Evolutionary conservation across 2,113 vertebrate species (phyloP).

Genomic region (Pachypanchax playfairii): DNA sequence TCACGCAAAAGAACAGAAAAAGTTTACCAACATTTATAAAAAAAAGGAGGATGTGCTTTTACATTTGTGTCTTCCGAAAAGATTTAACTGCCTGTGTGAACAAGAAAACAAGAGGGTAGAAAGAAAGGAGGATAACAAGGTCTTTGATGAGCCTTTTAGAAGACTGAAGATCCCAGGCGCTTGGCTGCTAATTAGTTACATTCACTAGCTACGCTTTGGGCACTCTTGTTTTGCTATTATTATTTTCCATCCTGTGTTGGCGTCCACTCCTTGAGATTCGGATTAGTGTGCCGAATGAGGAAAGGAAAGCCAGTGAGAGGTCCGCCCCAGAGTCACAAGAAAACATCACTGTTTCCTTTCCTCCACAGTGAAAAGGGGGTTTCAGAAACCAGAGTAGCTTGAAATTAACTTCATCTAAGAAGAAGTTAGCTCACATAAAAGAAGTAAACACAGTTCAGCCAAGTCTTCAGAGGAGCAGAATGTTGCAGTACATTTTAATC

Average conservation of each 20-base stretch:
- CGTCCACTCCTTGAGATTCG: slow-evolving; percentile 45
- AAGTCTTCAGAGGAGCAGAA: slow-evolving; percentile 18
- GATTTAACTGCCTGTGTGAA: slow-evolving; percentile 28
- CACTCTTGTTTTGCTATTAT: slow-evolving; percentile 65
- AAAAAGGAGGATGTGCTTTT: slow-evolving; percentile 23
- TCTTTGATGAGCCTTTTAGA: slow-evolving; percentile 64
- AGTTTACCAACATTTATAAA: slow-evolving; percentile 22
- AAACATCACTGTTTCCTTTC: slow-evolving; percentile 48
- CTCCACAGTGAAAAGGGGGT: slow-evolving; percentile 34
- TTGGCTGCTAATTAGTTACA: slow-evolving; percentile 74
- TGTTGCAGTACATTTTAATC: slow-evolving; percentile 18
- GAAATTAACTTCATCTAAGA: slow-evolving; percentile 50
- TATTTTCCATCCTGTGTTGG: slow-evolving; percentile 50
- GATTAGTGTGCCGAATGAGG: slow-evolving; percentile 43
- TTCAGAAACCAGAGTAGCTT: slow-evolving; percentile 44
- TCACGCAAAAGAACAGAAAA: slow-evolving; percentile 12
- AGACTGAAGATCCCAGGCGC: slow-evolving; percentile 62
- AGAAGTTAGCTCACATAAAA: slow-evolving; percentile 46
- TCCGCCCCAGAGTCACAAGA: slow-evolving; percentile 33
- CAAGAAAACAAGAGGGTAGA: slow-evolving; percentile 2
- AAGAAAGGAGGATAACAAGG: slow-evolving; percentile 10
- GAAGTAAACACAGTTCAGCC: slow-evolving; percentile 29
- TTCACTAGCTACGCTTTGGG: slow-evolving; percentile 65
- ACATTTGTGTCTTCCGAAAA: slow-evolving; percentile 36
- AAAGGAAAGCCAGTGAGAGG: slow-evolving; percentile 13